Evolutionary conservation across 23 tunicate species (phyloP).

Genomic region (Corella eumyota): DNA sequence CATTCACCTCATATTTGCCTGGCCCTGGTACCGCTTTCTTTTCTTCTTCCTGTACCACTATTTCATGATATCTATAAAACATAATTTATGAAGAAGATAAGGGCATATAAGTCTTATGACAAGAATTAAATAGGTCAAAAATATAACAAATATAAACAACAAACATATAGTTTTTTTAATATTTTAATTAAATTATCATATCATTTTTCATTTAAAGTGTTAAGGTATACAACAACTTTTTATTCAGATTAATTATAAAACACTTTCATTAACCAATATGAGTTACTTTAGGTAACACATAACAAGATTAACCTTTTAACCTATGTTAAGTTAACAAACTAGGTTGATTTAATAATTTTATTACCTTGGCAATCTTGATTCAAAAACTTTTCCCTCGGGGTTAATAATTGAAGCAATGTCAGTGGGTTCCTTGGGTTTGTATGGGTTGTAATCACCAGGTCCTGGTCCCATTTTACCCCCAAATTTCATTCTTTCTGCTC

Average conservation of each 20-base stretch:
- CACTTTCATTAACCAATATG: no score
- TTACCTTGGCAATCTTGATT: constrained; percentile 74
- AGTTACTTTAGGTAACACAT: no score
- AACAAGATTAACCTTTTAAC: no score
- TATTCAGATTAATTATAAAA: no score
- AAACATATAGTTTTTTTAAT: background rate
- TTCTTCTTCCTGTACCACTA: constrained; percentile 61
- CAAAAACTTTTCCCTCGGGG: constrained; percentile 86
- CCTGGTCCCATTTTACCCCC: constrained; percentile 71
- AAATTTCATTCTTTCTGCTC: constrained; percentile 46
- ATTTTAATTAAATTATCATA: background rate
- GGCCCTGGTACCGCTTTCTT: constrained; percentile 90
- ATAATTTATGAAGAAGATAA: no score
- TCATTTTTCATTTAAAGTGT: background rate
- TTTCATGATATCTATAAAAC: constrained; percentile 74
- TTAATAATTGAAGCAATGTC: constrained; percentile 48
- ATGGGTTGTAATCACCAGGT: constrained; percentile 77
- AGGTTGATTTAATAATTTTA: no score
- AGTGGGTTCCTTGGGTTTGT: constrained; percentile 30
- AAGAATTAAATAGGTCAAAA: background rate
- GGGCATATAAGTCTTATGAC: no score
- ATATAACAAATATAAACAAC: background rate
- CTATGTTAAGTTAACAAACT: no score
- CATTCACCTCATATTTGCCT: constrained; percentile 64
- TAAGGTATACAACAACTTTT: no score